Evolutionary conservation across 2,888 invertebrate genomes (phyloP), one percentile per base, ranked within the genome.

Genomic region (Biston stratarius): DNA sequence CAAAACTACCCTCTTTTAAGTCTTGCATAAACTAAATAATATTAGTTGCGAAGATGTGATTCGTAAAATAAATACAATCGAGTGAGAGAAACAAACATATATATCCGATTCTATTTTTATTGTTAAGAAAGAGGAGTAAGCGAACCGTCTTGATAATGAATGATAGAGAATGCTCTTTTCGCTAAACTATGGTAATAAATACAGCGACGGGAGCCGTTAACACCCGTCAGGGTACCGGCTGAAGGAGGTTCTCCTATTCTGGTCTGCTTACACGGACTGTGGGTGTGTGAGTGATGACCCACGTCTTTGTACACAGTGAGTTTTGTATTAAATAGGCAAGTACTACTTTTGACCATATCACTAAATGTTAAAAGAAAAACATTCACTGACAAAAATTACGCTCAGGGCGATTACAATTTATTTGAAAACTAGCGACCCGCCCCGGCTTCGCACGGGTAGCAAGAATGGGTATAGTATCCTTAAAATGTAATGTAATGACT

Each of bases 181-280:
- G 78, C 91, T 93, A 93, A 93, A 92, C 88, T 92, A 93, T 93
- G 92, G 91, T 93, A 93, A 93, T 93, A 91, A 90, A 93, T 92
- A 93, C 93, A 91, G 91, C 79, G 90, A 91, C 87, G 88, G 83
- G 78, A 74, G 77, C 84, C 88, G 82, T 90, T 90, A 92, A 83
- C 91, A 81, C 84, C 87, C 86, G 83, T 81, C 84, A 81, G 80
- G 76, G 69, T 61, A 74, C 74, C 73, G 71, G 70, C 74, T 64
- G 75, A 67, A 75, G 72, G 78, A 72, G 75, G 77, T 73, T 51
- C 75, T 67, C 69, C 73, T 42, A 55, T 51, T 62, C 70, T 68
- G 56, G 62, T 65, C 76, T 62, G 64, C 70, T 71, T 75, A 77
- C 73, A 78, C 69, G 71, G 64, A 71, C 75, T 73, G 71, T 71